Evolutionary conservation across 1,140 invertebrate genomes (phyloP).

Genomic region (Drosophila bipectinata): DNA sequence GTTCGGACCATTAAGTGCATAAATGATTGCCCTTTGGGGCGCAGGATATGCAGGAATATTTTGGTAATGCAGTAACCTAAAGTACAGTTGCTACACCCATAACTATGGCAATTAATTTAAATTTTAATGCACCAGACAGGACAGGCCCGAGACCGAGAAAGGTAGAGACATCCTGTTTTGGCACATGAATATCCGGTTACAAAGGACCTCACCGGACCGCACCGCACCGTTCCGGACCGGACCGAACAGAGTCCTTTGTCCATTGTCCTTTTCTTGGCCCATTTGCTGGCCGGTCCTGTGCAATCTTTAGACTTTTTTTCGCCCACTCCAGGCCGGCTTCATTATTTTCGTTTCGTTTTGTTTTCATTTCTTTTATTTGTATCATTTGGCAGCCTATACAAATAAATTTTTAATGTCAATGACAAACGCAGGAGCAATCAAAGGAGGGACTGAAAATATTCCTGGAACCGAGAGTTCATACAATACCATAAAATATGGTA

Average conservation of each 20-base stretch:
- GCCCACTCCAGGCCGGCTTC: not conserved
- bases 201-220: slow-evolving; percentile 22
- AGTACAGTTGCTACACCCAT: slow-evolving; percentile 14
- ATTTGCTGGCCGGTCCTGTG: not conserved
- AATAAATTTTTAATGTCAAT: slow-evolving; percentile 47
- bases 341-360: slow-evolving; percentile 15
- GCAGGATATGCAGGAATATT: slow-evolving; percentile 31
- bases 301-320: slow-evolving; percentile 3
- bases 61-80: slow-evolving; percentile 19
- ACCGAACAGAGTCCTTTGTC: not conserved
- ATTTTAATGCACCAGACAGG: slow-evolving; percentile 32
- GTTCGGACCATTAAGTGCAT: slow-evolving; percentile 51
- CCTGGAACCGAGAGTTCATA: not conserved
- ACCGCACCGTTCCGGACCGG: slow-evolving; percentile 3
- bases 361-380: slow-evolving; percentile 18
- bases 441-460: slow-evolving; percentile 1
- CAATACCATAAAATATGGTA: not conserved
- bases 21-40: slow-evolving; percentile 53
- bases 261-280: slow-evolving; percentile 14
- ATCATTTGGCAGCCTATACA: slow-evolving; percentile 63
- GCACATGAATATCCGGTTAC: slow-evolving; percentile 58
- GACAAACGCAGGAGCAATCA: slow-evolving; percentile 12
- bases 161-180: slow-evolving; percentile 31
- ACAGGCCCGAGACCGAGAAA: not conserved
- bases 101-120: slow-evolving; percentile 39